Evolutionary conservation across 2,113 vertebrate genomes (phyloP), one percentile per base, ranked within the genome.

Genomic region (Agelaius phoeniceus): DNA sequence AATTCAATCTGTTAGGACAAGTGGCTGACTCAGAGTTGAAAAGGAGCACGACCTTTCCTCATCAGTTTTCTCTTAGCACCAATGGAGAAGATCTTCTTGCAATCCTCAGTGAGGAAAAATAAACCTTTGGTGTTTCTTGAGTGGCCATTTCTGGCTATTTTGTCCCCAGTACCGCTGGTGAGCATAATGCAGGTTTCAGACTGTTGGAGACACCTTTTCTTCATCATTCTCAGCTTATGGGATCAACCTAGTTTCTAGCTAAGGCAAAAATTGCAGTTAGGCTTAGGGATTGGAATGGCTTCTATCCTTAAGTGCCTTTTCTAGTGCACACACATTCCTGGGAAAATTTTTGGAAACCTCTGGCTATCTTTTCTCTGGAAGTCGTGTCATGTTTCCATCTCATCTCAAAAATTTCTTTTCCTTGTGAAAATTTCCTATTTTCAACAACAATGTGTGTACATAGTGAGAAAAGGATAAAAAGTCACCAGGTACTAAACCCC

Each of bases 1-100:
- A 94, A 92, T 71, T 90, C 69, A 72, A 54, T 93, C 85, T 87
- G n/a, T 83, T 90, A 92, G 68, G 92, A 78, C 31, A 28, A 92
- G 37, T 62, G 62, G n/a, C 62, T 96, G 90, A 84, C 73, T 93
- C 73, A 76, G 82, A 86, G 28, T 46, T 90, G 68, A 89, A 39
- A 91, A 81, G 31, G 31, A 66, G 26, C 31, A 35, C 41, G 88
- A 87, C 76, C 86, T 95, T 81, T 93, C 67, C 54, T 54, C 33
- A 58, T 81, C n/a, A 87, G 49, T 52, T 85, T 95, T 69, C 30
- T 90, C 51, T 27, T 48, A 52, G 8, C 11, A 21, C 11, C 24
- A 68, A 26, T 13, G 22, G 15, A 80, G 63, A 74, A 94, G 91
- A 87, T 23, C 14, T 69, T 41, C 35, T 63, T 39, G 17, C 27